Conservation (phyloP, 2,113 vertebrate genomes). For the Pluvialis apricaria region DNA sequence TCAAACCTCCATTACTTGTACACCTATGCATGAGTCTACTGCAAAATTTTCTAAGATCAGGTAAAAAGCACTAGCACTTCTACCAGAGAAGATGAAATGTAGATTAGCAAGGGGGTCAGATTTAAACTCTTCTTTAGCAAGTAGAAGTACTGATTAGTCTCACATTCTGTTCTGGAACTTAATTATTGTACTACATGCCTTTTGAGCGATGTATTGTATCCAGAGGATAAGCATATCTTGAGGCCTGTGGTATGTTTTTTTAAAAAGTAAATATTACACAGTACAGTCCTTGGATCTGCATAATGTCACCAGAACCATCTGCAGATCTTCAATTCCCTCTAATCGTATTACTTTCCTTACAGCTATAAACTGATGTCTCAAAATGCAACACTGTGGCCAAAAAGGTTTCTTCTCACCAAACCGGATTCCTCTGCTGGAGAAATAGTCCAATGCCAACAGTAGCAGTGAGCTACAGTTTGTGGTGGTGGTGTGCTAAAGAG, state of each 20-base stretch:
- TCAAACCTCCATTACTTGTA: neutral
- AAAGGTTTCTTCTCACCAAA: neutral
- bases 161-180: neutral
- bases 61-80: neutral
- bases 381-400: neutral
- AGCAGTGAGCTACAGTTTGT: neutral
- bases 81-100: neutral
- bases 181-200: neutral
- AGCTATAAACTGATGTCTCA: neutral
- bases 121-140: neutral
- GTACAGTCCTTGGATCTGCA: neutral
- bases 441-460: neutral
- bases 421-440: neutral
- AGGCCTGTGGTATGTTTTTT: neutral
- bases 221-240: neutral
- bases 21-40: rapidly evolving
- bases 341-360: neutral
- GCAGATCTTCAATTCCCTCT: neutral
- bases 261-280: neutral
- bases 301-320: constrained; percentile 4
- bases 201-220: neutral
- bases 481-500: neutral
- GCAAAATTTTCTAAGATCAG: neutral
- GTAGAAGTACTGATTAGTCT: neutral
- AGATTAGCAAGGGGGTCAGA: neutral